Conservation (phyloP, 2,888 invertebrate genomes). For the Machimus rusticus region DNA sequence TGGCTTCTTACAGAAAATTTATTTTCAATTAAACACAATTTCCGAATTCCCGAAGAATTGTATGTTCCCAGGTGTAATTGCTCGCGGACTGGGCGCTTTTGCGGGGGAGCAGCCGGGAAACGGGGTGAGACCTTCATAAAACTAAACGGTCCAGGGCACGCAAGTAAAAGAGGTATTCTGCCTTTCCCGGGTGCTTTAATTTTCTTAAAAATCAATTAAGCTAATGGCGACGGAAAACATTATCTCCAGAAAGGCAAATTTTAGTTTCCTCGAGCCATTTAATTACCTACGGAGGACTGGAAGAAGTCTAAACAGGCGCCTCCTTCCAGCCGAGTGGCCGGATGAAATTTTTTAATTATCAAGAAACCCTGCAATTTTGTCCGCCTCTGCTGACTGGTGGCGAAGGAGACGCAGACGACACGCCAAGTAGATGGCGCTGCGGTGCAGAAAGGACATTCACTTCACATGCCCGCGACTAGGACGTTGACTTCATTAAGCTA, state of each 20-base stretch:
- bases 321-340: background rate
- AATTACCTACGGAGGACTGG: constrained; percentile 39
- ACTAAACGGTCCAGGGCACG: background rate
- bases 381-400: background rate
- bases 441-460: background rate
- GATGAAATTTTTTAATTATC: constrained; percentile 24
- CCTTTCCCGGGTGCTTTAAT: constrained; percentile 30
- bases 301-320: constrained; percentile 26
- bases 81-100: background rate
- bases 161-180: background rate
- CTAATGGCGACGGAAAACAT: constrained; percentile 46
- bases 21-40: constrained; percentile 6
- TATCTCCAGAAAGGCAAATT: constrained; percentile 42
- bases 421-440: background rate
- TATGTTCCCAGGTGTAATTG: constrained; percentile 22
- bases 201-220: constrained; percentile 46
- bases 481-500: constrained; percentile 32
- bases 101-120: background rate
- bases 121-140: background rate
- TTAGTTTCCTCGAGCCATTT: constrained; percentile 43
- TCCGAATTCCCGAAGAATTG: background rate
- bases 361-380: constrained; percentile 10
- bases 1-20: constrained; percentile 5
- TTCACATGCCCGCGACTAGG: background rate
- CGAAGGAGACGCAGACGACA: background rate